Conservation (phyloP, 1,140 invertebrate species). For the Galleria mellonella region DNA sequence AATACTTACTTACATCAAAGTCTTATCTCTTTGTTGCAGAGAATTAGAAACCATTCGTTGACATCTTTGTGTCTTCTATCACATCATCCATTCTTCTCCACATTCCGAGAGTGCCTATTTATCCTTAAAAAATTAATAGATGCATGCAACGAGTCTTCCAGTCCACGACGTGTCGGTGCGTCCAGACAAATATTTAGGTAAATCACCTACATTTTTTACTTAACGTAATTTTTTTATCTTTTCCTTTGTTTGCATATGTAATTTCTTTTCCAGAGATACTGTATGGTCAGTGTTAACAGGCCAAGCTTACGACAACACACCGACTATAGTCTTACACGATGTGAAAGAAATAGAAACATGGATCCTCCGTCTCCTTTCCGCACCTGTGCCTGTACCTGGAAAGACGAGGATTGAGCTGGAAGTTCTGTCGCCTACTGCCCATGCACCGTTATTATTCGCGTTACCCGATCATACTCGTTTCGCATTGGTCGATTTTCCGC, state of each 20-base stretch:
- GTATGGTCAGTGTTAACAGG: conserved; percentile 93
- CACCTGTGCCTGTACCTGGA: conserved; percentile 97
- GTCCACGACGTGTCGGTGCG: conserved; percentile 89
- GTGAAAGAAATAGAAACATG: conserved; percentile 99
- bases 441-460: conserved; percentile 93
- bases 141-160: conserved; percentile 95
- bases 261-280: conserved; percentile 81
- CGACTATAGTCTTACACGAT: conserved; percentile 94
- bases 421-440: conserved; percentile 90
- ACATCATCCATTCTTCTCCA: conserved; percentile 99
- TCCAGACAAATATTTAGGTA: conserved; percentile 90
- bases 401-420: conserved; percentile 97
- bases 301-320: conserved; percentile 83
- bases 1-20: no score
- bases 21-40: conserved; percentile 74
- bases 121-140: conserved; percentile 97
- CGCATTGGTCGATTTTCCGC: conserved; percentile 96
- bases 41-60: conserved; percentile 91
- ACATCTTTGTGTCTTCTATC: conserved; percentile 98
- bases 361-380: conserved; percentile 95
- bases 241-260: not conserved
- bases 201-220: conserved; percentile 3
- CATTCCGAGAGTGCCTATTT: conserved; percentile 97
- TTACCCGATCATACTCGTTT: conserved; percentile 98
- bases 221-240: not conserved